Percentiles rank a stretch among this genome's conserved stretches.
These are phyloP conservation scores for Vanessa atalanta DNA, from an alignment of 1,140 invertebrate species.

Conservation along the genomic window DNA sequence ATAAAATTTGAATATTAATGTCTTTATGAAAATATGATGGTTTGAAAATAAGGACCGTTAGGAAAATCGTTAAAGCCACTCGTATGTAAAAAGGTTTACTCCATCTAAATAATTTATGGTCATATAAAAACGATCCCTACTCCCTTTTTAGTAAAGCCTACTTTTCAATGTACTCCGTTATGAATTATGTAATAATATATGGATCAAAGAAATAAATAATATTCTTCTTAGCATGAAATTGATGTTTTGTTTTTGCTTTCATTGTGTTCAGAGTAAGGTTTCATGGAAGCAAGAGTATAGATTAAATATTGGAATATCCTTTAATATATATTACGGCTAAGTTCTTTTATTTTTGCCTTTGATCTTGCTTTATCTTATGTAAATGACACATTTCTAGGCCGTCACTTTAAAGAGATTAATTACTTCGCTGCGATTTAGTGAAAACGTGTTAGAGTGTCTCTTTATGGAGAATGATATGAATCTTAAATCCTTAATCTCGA, in stretches of 20 bases:
- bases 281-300: not conserved
- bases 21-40: slow-evolving; percentile 47
- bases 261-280: not conserved
- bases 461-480: too few species aligned
- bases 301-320: not conserved
- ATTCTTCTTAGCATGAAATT: not conserved
- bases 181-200: not conserved
- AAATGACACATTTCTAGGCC: too few species aligned
- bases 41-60: slow-evolving; percentile 42
- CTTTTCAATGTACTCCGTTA: not conserved
- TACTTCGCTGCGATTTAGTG: too few species aligned
- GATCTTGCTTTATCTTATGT: too few species aligned
- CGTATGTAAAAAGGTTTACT: slow-evolving; percentile 44
- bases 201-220: not conserved
- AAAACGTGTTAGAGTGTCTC: too few species aligned
- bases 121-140: not conserved
- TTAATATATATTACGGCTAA: too few species aligned
- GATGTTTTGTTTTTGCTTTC: not conserved
- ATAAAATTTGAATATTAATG: slow-evolving; percentile 41
- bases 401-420: too few species aligned
- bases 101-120: slow-evolving; percentile 3
- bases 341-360: too few species aligned
- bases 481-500: too few species aligned
- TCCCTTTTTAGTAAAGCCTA: not conserved
- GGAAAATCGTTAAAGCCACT: slow-evolving; percentile 44